Conservation (phyloP, 2,113 vertebrate genomes). For the Noturus placidus region DNA sequence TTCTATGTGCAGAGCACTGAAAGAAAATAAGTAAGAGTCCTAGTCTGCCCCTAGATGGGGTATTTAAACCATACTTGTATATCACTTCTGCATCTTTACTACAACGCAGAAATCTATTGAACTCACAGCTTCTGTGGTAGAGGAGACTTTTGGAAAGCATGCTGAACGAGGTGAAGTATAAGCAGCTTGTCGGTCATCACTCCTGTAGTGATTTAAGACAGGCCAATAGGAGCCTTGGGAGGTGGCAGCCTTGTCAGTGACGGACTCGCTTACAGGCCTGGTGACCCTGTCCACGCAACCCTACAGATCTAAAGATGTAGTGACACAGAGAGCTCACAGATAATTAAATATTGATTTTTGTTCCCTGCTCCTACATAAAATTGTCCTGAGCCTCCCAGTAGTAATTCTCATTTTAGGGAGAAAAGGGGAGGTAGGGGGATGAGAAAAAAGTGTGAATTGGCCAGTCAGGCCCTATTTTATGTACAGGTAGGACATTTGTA, state of each 20-base stretch:
- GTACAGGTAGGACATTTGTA: constrained; percentile 54
- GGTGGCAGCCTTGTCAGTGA: constrained; percentile 53
- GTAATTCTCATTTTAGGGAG: constrained; percentile 84
- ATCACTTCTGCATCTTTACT: neutral
- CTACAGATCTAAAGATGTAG: constrained; percentile 97
- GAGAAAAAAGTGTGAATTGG: constrained; percentile 47
- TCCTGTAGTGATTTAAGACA: constrained; percentile 53
- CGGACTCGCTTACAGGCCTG: constrained; percentile 54
- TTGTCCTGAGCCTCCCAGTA: constrained; percentile 98
- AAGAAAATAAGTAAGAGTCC: constrained; percentile 1
- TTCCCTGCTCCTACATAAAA: constrained; percentile 99
- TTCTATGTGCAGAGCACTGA: neutral
- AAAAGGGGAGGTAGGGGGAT: constrained; percentile 28
- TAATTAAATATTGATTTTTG: constrained; percentile 99
- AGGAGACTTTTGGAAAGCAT: constrained; percentile 39
- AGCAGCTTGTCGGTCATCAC: constrained; percentile 51
- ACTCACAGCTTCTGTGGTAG: constrained; percentile 28
- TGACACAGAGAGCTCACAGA: constrained; percentile 99
- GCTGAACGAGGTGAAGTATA: constrained; percentile 27
- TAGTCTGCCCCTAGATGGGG: constrained; percentile 46
- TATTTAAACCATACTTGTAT: constrained; percentile 39
- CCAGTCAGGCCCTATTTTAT: constrained; percentile 53
- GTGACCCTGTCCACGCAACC: constrained; percentile 61
- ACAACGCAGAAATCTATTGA: constrained; percentile 6
- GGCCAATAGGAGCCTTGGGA: constrained; percentile 54